Percentiles rank a stretch among this genome's conserved stretches.
Conservation (phyloP, 1,140 invertebrate species). For the Drosophila asahinai region DNA sequence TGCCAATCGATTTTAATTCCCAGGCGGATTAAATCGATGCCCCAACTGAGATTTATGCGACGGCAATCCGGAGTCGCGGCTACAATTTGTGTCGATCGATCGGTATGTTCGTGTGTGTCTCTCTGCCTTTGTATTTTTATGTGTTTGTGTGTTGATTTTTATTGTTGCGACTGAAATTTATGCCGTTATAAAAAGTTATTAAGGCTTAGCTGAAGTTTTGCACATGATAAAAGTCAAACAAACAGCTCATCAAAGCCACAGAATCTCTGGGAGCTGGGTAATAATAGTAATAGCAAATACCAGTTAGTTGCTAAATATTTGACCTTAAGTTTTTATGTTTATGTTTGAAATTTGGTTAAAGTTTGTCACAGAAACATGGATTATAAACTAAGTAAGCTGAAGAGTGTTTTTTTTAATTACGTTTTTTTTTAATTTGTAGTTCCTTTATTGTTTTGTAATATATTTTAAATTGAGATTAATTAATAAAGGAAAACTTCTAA, state of each 20-base stretch:
- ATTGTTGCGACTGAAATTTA: conserved; percentile 55
- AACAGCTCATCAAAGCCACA: conserved; percentile 46
- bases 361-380: not conserved
- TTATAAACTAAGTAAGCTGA: not conserved
- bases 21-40: conserved; percentile 74
- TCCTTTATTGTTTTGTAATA: not conserved
- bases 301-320: conserved; percentile 16
- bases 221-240: conserved; percentile 60
- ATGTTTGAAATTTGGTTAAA: not conserved
- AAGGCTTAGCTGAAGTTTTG: conserved; percentile 56
- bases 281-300: conserved; percentile 35
- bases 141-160: conserved; percentile 50
- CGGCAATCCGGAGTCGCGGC: conserved; percentile 50
- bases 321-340: conserved; percentile 6
- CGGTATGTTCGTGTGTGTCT: conserved; percentile 16
- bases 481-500: not conserved
- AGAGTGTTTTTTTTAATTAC: too few relatives aligned
- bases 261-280: conserved; percentile 19
- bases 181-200: conserved; percentile 79
- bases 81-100: conserved; percentile 38
- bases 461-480: not conserved
- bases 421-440: too few relatives aligned
- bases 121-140: conserved; percentile 32
- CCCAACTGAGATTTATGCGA: conserved; percentile 71
- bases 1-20: conserved; percentile 64